Evolutionary conservation across 53 echinoderm and acorn worm genomes (phyloP).

Genomic region (Echinarachnius parma): DNA sequence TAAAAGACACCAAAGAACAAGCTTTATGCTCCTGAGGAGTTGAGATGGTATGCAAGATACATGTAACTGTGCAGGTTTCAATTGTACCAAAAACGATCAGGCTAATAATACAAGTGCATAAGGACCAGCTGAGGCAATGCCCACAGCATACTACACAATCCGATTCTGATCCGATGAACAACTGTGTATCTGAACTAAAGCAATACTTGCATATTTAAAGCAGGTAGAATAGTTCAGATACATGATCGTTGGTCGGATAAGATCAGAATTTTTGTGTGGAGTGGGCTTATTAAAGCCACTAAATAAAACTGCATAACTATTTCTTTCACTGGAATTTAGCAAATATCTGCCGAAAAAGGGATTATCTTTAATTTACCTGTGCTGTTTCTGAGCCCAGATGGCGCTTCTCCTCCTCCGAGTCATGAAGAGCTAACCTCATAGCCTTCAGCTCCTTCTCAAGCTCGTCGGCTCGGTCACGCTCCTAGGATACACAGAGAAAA

Average conservation of each 20-base stretch:
- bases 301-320: neutral
- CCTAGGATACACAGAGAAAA: constrained; percentile 39
- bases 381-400: constrained; percentile 80
- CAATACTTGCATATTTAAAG: too few relatives aligned
- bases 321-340: neutral
- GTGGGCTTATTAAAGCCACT: neutral
- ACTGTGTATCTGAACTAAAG: too few relatives aligned
- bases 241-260: neutral
- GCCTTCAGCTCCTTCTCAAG: constrained; percentile 77
- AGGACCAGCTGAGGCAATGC: too few relatives aligned
- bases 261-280: neutral
- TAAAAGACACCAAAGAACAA: too few relatives aligned
- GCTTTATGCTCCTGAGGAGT: too few relatives aligned
- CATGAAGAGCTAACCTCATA: constrained; percentile 70
- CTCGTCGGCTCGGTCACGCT: constrained; percentile 72
- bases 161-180: too few relatives aligned
- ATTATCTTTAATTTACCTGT: constrained; percentile 52
- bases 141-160: too few relatives aligned
- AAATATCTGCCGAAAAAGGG: neutral
- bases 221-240: neutral
- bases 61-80: too few relatives aligned
- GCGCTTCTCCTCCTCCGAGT: constrained; percentile 80
- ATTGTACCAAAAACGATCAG: too few relatives aligned
- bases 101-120: too few relatives aligned
- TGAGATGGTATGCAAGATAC: too few relatives aligned